phyloP scores from a whole-genome alignment of 2,113 vertebrate species.

The Cryptoleucopteryx plumbea region DNA sequence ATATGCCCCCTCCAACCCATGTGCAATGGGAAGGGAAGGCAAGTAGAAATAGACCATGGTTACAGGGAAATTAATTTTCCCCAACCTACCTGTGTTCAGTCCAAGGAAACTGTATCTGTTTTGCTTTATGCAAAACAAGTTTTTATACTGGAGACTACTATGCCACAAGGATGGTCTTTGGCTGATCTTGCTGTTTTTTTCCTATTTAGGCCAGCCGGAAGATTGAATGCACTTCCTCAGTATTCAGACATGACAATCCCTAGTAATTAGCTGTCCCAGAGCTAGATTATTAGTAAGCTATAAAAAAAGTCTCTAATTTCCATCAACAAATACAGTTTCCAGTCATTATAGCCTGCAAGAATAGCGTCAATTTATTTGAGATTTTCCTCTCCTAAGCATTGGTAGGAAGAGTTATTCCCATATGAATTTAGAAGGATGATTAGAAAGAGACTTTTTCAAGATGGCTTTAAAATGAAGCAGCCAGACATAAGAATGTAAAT shows the following conservation, averaged over 20 bases:
- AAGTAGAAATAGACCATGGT: neutral
- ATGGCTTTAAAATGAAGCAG: conserved; percentile 60
- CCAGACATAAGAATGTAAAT: conserved; percentile 61
- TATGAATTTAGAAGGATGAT: conserved; percentile 61
- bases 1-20: neutral
- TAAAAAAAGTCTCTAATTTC: conserved; percentile 43
- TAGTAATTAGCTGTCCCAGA: conserved; percentile 50
- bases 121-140: neutral
- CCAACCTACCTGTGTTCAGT: neutral
- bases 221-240: neutral
- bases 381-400: conserved; percentile 43
- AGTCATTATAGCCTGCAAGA: conserved; percentile 46
- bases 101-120: neutral
- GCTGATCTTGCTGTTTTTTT: neutral
- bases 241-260: conserved; percentile 18
- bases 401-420: conserved; percentile 57
- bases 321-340: conserved; percentile 50
- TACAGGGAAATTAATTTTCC: neutral
- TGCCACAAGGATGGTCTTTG: neutral
- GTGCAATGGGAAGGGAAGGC: neutral
- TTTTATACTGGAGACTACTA: neutral
- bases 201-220: neutral
- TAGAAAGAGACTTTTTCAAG: conserved; percentile 54
- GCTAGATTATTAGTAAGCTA: conserved; percentile 46
- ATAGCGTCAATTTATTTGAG: conserved; percentile 43